Evolutionary conservation across 2,113 vertebrate species (phyloP), one percentile per base, ranked within the genome.

Genomic region (Oryzias curvinotus): DNA sequence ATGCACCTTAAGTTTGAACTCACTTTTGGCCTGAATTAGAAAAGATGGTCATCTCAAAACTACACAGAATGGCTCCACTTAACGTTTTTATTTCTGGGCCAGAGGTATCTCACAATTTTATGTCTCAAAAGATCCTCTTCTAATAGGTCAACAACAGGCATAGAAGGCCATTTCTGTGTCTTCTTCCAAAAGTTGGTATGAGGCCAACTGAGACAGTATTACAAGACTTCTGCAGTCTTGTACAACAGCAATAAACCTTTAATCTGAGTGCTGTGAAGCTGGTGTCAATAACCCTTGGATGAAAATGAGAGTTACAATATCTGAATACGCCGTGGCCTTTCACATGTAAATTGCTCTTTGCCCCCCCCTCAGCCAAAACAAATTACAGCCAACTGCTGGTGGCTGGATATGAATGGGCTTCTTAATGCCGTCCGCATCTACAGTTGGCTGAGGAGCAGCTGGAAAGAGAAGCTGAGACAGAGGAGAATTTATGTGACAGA

Each of bases 321-420:
- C 79, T 75, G 65, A 82, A 87, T 86, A 70, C 13, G 55, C 68
- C 54, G 3, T 44, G 68, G 86, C 81, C 80, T 89, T 90, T 90
- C 86, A 87, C 75, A 90, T 90, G 89, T 80, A 87, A 90, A 90
- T 90, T 65, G 73, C 77, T 81, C 82, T 84, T 72, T 85, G 82
- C 78, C 76, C 64, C 85, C 85, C 82, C 67, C 0, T 53, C 36
- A 81, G 78, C 86, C 82, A 82, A 87, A 85, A 90, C 89, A 90
- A 89, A 90, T 90, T 86, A 89, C 75, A 85, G 85, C 86, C 86
- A 89, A 90, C 83, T 89, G 86, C 87, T 88, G 79, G 86, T 85
- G 85, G 81, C 70, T 85, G 80, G 82, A 80, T 83, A 57, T 86
- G 85, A 90, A 90, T 89, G 86, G 87, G 77, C 62, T 69, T 89